phyloP scores from a whole-genome alignment of 2,113 vertebrate species.

The Pangasianodon gigas region DNA sequence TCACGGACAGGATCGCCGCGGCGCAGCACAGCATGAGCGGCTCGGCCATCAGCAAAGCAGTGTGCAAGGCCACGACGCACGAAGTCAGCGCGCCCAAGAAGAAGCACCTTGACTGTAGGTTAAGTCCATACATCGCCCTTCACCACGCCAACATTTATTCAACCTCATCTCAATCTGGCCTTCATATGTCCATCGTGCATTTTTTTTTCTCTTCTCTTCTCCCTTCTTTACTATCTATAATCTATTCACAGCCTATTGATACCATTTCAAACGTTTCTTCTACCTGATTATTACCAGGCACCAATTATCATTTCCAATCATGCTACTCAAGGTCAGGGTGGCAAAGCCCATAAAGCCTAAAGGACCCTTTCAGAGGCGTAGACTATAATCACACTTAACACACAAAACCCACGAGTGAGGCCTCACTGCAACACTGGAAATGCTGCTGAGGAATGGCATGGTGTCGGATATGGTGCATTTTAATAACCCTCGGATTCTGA shows the following conservation, averaged over 20 bases:
- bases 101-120: slow-evolving; percentile 92
- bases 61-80: slow-evolving; percentile 88
- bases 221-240: background rate
- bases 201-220: background rate
- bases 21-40: slow-evolving; percentile 91
- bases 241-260: slow-evolving; percentile 18
- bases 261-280: background rate
- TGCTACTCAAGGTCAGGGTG: slow-evolving; percentile 49
- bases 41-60: slow-evolving; percentile 84
- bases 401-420: background rate
- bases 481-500: background rate
- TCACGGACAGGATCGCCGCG: slow-evolving; percentile 85
- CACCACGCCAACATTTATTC: slow-evolving; percentile 30
- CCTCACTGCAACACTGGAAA: slow-evolving; percentile 21
- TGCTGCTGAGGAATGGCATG: slow-evolving; percentile 12
- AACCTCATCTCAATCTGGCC: slow-evolving; percentile 19
- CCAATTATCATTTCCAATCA: slow-evolving; percentile 42
- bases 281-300: background rate
- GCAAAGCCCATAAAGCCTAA: slow-evolving; percentile 10
- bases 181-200: background rate
- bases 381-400: slow-evolving; percentile 31
- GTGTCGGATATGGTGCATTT: background rate
- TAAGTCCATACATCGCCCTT: slow-evolving; percentile 40
- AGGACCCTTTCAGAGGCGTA: background rate
- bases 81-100: slow-evolving; percentile 90